These are phyloP conservation scores for Drosophila orena DNA, from an alignment of 1,140 invertebrate genomes.

Conservation along the genomic window DNA sequence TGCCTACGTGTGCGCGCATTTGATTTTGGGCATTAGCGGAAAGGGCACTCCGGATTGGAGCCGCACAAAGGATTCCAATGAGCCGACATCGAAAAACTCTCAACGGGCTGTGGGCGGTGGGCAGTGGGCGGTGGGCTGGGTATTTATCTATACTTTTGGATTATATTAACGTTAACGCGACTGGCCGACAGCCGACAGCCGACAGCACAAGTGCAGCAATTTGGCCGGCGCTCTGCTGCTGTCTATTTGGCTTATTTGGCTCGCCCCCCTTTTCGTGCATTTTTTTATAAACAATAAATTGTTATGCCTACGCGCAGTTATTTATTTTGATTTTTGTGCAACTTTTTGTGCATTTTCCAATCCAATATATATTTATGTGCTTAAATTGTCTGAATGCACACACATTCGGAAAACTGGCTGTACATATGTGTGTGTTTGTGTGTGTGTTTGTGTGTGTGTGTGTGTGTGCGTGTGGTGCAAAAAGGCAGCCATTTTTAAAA, in stretches of 20 bases:
- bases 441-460: slow-evolving; percentile 23
- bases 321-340: slow-evolving; percentile 67
- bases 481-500: slow-evolving; percentile 64
- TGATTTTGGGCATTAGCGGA: slow-evolving; percentile 57
- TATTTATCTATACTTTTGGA: slow-evolving; percentile 60
- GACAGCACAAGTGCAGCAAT: slow-evolving; percentile 4
- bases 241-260: not conserved
- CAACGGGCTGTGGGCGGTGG: not conserved
- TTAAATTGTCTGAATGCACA: slow-evolving; percentile 45
- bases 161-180: slow-evolving; percentile 51
- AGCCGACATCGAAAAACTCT: not conserved
- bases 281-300: slow-evolving; percentile 69
- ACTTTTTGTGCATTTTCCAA: slow-evolving; percentile 70
- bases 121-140: not conserved
- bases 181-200: slow-evolving; percentile 2
- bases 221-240: not conserved
- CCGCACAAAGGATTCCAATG: slow-evolving; percentile 8
- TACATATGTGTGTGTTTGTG: slow-evolving; percentile 18
- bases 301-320: slow-evolving; percentile 67
- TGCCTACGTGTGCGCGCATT: slow-evolving; percentile 50
- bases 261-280: not conserved
- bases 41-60: slow-evolving; percentile 2
- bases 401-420: too few species aligned
- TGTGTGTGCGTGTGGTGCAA: slow-evolving; percentile 30
- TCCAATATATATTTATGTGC: slow-evolving; percentile 59